Base-by-base conservation (phyloP, 2,888 invertebrate genomes). In the Pterostichus niger region DNA sequence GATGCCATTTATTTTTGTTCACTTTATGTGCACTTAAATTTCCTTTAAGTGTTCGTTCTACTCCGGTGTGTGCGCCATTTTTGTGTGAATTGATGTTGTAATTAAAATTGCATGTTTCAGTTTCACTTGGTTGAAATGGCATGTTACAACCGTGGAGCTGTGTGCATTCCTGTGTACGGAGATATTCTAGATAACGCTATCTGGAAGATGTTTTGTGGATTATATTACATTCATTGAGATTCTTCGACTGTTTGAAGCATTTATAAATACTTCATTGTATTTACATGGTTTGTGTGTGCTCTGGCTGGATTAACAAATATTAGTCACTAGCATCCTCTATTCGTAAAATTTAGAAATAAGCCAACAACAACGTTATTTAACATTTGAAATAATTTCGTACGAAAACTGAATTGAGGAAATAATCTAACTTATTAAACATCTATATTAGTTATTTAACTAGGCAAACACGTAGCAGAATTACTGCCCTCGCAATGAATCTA, bases 11-110 rank as follows among this genome's bases (percentile, higher is more conserved):
- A 79, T 64, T 64, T 79, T 79, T 61, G 64, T 61, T 61, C 46
- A 49, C 56, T 77, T 77, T 77, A 77, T 77, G 77, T 56, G 77
- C 52, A 77, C 77, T 77, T 77, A 77, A 76, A 76, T 76, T 76
- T 76, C 15, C 76, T n/a, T 46, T 73, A 73, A 40, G 15, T 46
- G 49, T 49, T 44, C 75, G 44, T 46, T 75, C 44, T 13, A 40
- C 73, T 15, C 7, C 73, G 35, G 44, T 15, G 13, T 73, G 49
- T 24, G 31, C 31, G 49, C 24, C 49, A 75, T 49, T 76, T 33
- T 52, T 31, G 46, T 52, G 17, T 31, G n/a, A 76, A 76, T 76
- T 76, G 52, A 76, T 77, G 56, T 77, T 15, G 77, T 77, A 33
- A 77, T 76, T 76, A 76, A 76, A 76, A 56, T 56, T 77, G 35